Evolutionary conservation across 2,113 vertebrate species (phyloP).

Genomic region (Psophia crepitans): DNA sequence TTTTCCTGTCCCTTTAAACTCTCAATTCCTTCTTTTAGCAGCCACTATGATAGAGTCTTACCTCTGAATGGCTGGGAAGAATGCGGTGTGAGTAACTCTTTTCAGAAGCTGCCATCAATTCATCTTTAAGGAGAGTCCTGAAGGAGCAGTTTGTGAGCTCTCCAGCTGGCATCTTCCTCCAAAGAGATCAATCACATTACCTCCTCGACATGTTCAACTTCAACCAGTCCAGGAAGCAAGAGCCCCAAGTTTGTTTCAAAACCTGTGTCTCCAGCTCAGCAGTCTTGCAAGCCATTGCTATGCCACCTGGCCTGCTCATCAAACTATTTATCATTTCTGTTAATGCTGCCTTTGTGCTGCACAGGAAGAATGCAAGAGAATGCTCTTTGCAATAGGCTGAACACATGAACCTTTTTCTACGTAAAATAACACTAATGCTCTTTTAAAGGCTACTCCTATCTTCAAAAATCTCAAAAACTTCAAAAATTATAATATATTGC

Average conservation of each 20-base stretch:
- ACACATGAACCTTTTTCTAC: constrained; percentile 20
- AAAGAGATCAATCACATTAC: constrained; percentile 73
- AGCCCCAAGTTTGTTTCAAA: constrained; percentile 59
- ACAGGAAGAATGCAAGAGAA: constrained; percentile 52
- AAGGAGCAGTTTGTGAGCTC: constrained; percentile 66
- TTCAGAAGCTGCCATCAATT: constrained; percentile 74
- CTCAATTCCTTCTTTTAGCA: constrained; percentile 46
- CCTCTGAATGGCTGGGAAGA: constrained; percentile 53
- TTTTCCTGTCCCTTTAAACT: constrained; percentile 58
- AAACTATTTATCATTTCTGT: constrained; percentile 69
- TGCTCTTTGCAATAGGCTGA: constrained; percentile 15
- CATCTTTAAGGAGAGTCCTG: constrained; percentile 71
- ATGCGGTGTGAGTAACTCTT: constrained; percentile 58
- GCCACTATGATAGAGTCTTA: constrained; percentile 22
- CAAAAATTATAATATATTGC: background rate
- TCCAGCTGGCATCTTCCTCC: constrained; percentile 71
- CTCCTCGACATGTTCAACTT: constrained; percentile 62
- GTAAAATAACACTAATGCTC: background rate
- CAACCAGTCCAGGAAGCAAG: constrained; percentile 53
- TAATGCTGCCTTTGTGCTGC: constrained; percentile 52
- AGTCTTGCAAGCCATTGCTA: constrained; percentile 55
- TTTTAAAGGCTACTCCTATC: constrained; percentile 11
- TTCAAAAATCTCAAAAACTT: background rate
- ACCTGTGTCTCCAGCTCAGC: constrained; percentile 59
- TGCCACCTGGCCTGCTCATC: constrained; percentile 70